Evolutionary conservation across 2,113 vertebrate genomes (phyloP).

Genomic region (Amphiprion percula): DNA sequence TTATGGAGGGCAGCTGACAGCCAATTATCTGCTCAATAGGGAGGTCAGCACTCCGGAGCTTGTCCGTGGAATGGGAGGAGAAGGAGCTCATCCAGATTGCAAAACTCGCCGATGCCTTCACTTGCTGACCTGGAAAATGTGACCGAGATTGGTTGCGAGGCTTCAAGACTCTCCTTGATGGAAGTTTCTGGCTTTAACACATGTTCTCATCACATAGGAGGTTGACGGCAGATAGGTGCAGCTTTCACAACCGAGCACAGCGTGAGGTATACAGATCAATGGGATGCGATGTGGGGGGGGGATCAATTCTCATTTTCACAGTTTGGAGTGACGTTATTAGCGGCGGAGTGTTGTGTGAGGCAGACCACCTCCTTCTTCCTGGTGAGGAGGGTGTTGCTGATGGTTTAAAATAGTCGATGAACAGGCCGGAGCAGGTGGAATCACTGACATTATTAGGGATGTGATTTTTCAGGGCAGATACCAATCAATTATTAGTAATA

Average conservation of each 20-base stretch:
- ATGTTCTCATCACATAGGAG: not conserved
- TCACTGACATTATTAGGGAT: not conserved
- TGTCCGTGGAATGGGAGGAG: conserved; percentile 33
- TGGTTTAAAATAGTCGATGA: not conserved
- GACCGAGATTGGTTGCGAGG: conserved; percentile 32
- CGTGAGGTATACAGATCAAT: conserved; percentile 16
- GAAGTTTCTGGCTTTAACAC: conserved; percentile 11
- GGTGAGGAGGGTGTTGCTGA: not conserved
- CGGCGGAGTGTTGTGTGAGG: not conserved
- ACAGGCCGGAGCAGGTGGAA: not conserved
- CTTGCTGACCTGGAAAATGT: conserved; percentile 47
- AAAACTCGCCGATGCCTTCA: conserved; percentile 18
- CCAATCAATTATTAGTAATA: too few relatives aligned
- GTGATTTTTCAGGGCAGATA: too few relatives aligned
- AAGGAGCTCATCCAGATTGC: conserved; percentile 35
- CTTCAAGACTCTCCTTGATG: not conserved
- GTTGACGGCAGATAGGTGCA: conserved; percentile 22
- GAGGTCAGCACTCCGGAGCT: conserved; percentile 68
- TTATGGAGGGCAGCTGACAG: conserved; percentile 72
- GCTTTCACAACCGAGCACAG: not conserved
- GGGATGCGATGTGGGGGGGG: not conserved
- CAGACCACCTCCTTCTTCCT: not conserved
- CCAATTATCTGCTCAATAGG: conserved; percentile 75
- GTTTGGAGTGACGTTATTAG: conserved; percentile 19
- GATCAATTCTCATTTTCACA: conserved; percentile 47